Evolutionary conservation across 2,888 invertebrate genomes (phyloP), one percentile per base, ranked within the genome.

Genomic region (Deroplatys truncata): DNA sequence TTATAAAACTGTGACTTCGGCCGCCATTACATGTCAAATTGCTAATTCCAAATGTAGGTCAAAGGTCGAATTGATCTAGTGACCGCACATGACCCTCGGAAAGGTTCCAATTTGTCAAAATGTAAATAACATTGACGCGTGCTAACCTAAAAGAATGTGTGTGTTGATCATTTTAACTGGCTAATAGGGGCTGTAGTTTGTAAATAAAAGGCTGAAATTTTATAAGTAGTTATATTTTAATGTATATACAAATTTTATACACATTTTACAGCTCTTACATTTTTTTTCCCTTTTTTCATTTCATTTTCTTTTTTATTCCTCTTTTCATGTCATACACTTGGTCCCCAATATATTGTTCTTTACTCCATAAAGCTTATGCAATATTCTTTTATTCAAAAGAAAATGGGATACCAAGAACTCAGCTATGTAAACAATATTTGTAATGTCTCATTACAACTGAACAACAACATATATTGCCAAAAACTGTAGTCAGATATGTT

Each of bases 21-120:
- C 29, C 84, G 82, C 87, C 87, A 87, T 87, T 83, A 82, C 83
- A 87, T 25, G 87, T 87, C 87, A 29, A 83, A 31, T n/a, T n/a
- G 25, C 31, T 72, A n/a, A 87, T 83, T 83, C n/a, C 4, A 87
- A 31, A 87, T 87, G 82, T 87, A 87, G 87, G 87, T 87, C 87
- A 87, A 87, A 87, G 87, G 83, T 87, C 87, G 83, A 87, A 83
- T 83, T n/a, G 82, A n/a, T 87, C 83, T 43, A 82, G 28, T 87
- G 83, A 87, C 83, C 87, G 82, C 3, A 87, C 83, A 35, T 87
- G 87, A 87, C 87, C 87, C 87, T 28, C 9, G 83, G 5, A 20
- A 31, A 72, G 56, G 56, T 25, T 72, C 20, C 56, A 25, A 20
- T 72, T 20, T 72, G 56, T 72, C 16, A 72, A 25, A 16, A 72